Evolutionary conservation across 2,113 vertebrate genomes (phyloP).

Genomic region (Gallinago undulata): DNA sequence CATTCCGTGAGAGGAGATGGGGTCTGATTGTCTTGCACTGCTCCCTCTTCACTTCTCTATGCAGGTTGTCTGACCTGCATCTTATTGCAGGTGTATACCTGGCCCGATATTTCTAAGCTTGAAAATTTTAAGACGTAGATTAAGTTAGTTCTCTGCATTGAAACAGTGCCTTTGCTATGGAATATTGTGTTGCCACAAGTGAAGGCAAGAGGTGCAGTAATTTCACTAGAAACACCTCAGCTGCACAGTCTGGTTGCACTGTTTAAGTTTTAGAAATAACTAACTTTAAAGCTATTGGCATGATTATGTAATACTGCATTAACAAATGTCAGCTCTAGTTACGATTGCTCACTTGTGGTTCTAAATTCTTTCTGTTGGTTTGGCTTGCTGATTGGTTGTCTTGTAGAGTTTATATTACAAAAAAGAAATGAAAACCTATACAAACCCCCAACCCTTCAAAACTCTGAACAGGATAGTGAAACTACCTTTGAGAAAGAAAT

Average conservation of each 20-base stretch:
- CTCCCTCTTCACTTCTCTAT: neutral
- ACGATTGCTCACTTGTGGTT: neutral
- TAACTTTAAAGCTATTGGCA: neutral
- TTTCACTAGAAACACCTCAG: neutral
- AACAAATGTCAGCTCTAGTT: neutral
- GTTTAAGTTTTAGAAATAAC: neutral
- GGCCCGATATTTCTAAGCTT: neutral
- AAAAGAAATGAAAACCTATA: neutral
- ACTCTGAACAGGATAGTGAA: neutral
- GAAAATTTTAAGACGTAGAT: neutral
- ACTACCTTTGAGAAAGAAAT: neutral
- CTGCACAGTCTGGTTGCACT: rapidly evolving
- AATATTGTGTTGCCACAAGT: neutral
- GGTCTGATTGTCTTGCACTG: neutral
- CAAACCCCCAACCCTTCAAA: neutral
- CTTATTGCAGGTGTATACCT: neutral
- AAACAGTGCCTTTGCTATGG: neutral
- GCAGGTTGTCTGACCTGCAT: neutral
- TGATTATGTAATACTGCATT: neutral
- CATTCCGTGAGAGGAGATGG: neutral
- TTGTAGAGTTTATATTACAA: neutral
- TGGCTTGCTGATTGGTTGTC: neutral
- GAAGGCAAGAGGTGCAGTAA: neutral
- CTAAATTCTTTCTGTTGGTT: neutral
- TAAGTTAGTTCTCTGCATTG: neutral